Percentiles rank a stretch among this genome's conserved stretches.
These are phyloP conservation scores for Peromyscus aztecus DNA, from an alignment of 2,797 vertebrate species.

Conservation along the genomic window DNA sequence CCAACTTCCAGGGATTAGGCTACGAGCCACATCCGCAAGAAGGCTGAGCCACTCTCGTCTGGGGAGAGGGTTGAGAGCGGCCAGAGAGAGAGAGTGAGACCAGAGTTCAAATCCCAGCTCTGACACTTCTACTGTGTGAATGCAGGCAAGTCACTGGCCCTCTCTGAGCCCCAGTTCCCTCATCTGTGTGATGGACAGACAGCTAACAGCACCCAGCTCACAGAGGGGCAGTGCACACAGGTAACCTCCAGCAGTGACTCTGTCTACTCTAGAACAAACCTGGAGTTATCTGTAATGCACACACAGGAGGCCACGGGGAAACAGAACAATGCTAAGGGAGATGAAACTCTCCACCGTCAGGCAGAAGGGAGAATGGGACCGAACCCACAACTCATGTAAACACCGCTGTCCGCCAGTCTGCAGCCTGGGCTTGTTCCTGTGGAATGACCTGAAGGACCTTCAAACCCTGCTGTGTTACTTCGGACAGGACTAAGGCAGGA, in stretches of 20 bases:
- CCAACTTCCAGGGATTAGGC: neutral
- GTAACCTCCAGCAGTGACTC: neutral
- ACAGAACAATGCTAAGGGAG: neutral
- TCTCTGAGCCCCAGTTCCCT: constrained; percentile 22
- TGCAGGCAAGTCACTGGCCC: neutral
- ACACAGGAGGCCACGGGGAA: neutral
- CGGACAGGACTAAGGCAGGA: neutral
- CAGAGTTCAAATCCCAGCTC: neutral
- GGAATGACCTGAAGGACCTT: neutral
- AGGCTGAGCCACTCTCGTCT: neutral
- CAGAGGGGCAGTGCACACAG: neutral
- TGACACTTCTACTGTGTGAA: neutral
- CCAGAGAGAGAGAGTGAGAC: neutral
- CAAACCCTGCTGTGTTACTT: neutral
- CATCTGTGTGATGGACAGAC: neutral
- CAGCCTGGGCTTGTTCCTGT: neutral
- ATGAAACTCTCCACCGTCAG: neutral
- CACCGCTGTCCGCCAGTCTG: neutral
- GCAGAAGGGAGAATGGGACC: neutral
- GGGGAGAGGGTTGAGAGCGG: no score
- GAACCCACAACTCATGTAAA: neutral
- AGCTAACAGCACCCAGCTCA: neutral
- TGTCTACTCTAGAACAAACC: neutral
- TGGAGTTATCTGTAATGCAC: neutral
- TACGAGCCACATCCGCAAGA: neutral